Evolutionary conservation across 2,888 invertebrate species (phyloP), one percentile per base, ranked within the genome.

Genomic region (Vanessa cardui): DNA sequence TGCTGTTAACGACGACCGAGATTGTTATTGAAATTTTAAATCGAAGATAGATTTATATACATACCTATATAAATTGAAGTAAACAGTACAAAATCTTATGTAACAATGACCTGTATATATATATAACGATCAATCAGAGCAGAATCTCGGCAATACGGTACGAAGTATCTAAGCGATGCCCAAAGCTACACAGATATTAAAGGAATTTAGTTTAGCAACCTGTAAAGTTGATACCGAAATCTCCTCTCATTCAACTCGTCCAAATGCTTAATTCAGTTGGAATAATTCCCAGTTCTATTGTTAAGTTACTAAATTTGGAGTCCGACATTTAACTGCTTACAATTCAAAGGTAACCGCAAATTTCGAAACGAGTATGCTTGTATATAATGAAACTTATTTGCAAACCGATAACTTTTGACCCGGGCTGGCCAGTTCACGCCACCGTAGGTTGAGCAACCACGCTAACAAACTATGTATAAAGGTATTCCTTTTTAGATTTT

Each of bases 301-400:
- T 90, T 90, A 86, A 87, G 88, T 90, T 90, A 82, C 85, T 80
- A 89, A 90, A 90, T 88, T 89, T 87, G 85, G 85, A 89, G 85
- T 87, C 88, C 85, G 87, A 89, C 90, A 88, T 91, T 89, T 88
- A 89, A 90, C 90, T 89, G 89, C 90, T 90, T 90, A 90, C 90
- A 89, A 89, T 90, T 89, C 90, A 91, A 90, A 90, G 90, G 91
- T 90, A 90, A 89, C 90, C 90, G 84, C 91, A 90, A 90, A 90
- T 88, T 90, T 90, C 78, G 86, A 85, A 88, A 90, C 85, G 88
- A 90, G 87, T 88, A 85, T 88, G 87, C 81, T 80, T 83, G 84
- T 84, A 87, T 88, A 87, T 88, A 87, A 88, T 81, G 82, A 83
- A 90, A 90, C 87, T 90, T 90, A 90, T 90, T 90, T 86, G 89